Evolutionary conservation across 2,888 invertebrate genomes (phyloP).

Genomic region (Crioceris asparagi): DNA sequence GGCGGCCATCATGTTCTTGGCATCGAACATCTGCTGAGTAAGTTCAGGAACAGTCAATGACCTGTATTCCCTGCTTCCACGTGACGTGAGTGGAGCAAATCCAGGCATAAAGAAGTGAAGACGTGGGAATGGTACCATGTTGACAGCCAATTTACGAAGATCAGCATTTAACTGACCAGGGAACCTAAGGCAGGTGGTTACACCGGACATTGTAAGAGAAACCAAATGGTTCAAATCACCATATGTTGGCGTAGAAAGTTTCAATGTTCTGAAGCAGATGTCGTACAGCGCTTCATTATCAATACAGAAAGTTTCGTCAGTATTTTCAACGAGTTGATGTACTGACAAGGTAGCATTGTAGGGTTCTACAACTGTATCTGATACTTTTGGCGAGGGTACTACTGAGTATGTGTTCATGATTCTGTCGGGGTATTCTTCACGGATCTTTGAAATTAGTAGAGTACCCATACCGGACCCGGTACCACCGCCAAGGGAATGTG

Average conservation of each 20-base stretch:
- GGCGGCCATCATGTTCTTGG: constrained; percentile 71
- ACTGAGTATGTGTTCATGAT: constrained; percentile 81
- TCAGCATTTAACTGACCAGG: constrained; percentile 92
- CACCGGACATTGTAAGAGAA: constrained; percentile 74
- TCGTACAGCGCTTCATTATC: constrained; percentile 72
- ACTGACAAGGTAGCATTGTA: constrained; percentile 83
- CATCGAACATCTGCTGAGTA: constrained; percentile 68
- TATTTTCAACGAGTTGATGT: constrained; percentile 79
- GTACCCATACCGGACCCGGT: constrained; percentile 63
- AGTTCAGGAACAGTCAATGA: constrained; percentile 64
- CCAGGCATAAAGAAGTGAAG: constrained; percentile 95
- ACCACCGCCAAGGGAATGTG: constrained; percentile 72
- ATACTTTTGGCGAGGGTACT: constrained; percentile 66
- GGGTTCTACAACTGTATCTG: constrained; percentile 70
- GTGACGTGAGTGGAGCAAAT: constrained; percentile 84
- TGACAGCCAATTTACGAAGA: constrained; percentile 81
- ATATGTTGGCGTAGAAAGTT: constrained; percentile 76
- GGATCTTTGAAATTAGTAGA: constrained; percentile 76
- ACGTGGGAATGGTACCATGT: constrained; percentile 97
- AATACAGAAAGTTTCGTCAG: constrained; percentile 82
- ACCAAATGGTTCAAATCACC: constrained; percentile 84
- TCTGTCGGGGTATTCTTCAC: constrained; percentile 83
- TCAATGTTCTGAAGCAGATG: constrained; percentile 83
- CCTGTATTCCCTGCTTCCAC: constrained; percentile 70
- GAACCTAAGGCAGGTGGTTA: constrained; percentile 76